phyloP scores from a whole-genome alignment of 2,113 vertebrate genomes.

The Corvus cornix region DNA sequence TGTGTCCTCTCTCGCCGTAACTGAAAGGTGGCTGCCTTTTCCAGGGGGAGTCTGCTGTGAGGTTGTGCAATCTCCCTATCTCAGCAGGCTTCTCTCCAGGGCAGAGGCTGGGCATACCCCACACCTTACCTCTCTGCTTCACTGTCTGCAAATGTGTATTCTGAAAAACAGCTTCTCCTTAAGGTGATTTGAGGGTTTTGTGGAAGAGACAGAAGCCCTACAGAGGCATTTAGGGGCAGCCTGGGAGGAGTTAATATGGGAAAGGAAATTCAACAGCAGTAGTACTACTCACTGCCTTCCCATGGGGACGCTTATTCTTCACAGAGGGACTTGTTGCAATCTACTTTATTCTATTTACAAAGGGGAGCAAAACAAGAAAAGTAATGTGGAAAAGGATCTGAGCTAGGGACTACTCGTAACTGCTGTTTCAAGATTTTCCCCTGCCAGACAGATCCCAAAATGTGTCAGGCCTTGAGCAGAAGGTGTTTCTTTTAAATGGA shows the following conservation, averaged over 20 bases:
- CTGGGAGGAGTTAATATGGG: not conserved
- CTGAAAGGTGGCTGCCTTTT: too few relatives aligned
- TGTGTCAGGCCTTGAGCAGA: not conserved
- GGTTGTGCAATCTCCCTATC: too few relatives aligned
- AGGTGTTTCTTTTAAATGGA: not conserved
- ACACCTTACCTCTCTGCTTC: not conserved
- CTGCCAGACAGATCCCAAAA: not conserved
- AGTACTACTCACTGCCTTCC: not conserved
- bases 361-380: not conserved
- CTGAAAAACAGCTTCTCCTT: not conserved
- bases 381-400: not conserved
- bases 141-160: not conserved
- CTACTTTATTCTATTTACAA: not conserved
- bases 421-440: not conserved
- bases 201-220: not conserved
- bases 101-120: too few relatives aligned
- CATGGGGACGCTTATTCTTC: not conserved
- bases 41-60: too few relatives aligned
- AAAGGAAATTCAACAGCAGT: not conserved
- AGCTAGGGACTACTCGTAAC: fast-evolving
- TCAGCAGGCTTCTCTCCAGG: too few relatives aligned
- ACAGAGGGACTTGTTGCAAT: not conserved
- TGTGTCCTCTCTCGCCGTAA: too few relatives aligned
- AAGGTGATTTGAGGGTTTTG: not conserved
- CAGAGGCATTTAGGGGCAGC: not conserved